These are phyloP conservation scores for Columba livia DNA, from an alignment of 2,113 vertebrate genomes.

Conservation along the genomic window DNA sequence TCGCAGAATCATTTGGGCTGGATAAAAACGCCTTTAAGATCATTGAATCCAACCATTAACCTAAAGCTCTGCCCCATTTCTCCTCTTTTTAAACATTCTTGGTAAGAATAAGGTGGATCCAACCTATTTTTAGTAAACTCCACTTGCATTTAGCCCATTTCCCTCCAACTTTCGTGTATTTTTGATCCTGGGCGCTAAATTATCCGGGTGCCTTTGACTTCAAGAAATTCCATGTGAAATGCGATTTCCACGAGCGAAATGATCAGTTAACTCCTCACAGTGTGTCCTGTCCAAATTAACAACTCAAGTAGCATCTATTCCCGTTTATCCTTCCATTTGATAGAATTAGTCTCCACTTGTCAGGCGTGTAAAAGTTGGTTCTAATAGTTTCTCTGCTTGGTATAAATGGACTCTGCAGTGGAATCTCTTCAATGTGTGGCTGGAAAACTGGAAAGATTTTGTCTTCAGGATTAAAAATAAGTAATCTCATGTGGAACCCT, in stretches of 20 bases:
- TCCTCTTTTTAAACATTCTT: rapidly evolving
- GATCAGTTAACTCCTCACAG: not conserved
- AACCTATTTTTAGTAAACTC: no score
- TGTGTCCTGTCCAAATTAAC: not conserved
- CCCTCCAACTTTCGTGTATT: not conserved
- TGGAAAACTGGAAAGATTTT: not conserved
- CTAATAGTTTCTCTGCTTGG: not conserved
- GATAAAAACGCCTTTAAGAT: no score
- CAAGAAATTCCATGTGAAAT: rapidly evolving
- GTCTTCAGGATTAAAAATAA: no score
- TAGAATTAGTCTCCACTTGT: no score
- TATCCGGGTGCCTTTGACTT: not conserved
- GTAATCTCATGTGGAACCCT: no score
- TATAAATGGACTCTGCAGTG: rapidly evolving
- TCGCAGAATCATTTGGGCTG: no score
- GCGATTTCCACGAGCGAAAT: rapidly evolving
- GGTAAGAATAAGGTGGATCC: not conserved
- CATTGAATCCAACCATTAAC: no score
- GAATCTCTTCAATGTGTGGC: not conserved
- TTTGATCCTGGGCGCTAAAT: not conserved
- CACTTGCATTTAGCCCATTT: rapidly evolving
- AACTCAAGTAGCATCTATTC: rapidly evolving
- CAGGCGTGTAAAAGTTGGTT: no score
- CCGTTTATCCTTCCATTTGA: not conserved
- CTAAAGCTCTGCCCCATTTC: not conserved